Conservation (phyloP, 2,888 invertebrate species). For the Cloeon dipterum region DNA sequence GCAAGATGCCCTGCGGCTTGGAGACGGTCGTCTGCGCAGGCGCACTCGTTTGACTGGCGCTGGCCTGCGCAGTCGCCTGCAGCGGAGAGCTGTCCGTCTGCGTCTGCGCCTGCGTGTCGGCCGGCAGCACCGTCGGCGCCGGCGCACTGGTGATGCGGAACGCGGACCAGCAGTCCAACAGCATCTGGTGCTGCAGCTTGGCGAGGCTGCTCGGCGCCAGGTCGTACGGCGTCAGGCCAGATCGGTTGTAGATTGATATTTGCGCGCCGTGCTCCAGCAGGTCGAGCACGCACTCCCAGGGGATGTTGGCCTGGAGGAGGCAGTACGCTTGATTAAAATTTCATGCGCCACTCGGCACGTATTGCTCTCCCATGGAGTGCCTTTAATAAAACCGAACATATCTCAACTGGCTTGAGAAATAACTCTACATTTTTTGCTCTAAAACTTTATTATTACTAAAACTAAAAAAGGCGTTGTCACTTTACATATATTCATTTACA, state of each 20-base stretch:
- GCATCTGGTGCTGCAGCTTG: conserved; percentile 23
- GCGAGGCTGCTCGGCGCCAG: conserved; percentile 20
- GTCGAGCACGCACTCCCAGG: conserved; percentile 24
- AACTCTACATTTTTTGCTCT: too few species aligned
- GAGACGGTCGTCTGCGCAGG: too few species aligned
- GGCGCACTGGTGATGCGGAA: conserved; percentile 7
- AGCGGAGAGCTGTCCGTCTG: not conserved
- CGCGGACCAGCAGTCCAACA: conserved; percentile 18
- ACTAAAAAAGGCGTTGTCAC: too few species aligned
- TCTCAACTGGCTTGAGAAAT: too few species aligned
- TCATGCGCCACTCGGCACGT: too few species aligned
- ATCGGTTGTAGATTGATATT: conserved; percentile 21
- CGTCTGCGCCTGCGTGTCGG: not conserved
- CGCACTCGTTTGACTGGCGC: conserved; percentile 4
- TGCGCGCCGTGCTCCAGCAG: conserved; percentile 25
- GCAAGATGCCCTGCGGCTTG: not conserved
- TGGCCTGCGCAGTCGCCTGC: too few species aligned
- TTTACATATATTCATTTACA: too few species aligned
- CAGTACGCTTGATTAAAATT: too few species aligned
- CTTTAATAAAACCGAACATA: too few species aligned
- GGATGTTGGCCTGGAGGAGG: conserved; percentile 11
- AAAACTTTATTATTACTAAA: too few species aligned
- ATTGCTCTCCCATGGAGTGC: too few species aligned
- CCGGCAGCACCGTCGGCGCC: not conserved
- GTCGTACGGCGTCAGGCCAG: conserved; percentile 24